Evolutionary conservation across 2,113 vertebrate species (phyloP).

Genomic region (Geococcyx californianus): DNA sequence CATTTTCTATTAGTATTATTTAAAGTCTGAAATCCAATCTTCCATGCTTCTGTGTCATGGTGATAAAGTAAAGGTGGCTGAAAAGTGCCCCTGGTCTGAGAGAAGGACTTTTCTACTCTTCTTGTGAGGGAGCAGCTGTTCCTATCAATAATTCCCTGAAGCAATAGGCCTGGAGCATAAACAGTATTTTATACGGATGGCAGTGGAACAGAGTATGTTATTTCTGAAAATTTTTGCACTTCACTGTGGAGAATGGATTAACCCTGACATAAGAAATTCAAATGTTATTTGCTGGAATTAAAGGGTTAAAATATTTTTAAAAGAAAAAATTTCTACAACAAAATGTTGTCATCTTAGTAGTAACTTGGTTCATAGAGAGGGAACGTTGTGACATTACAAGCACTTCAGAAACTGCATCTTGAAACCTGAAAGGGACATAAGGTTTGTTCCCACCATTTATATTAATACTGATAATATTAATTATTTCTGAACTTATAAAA

Average conservation of each 20-base stretch:
- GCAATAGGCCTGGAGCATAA: conserved; percentile 71
- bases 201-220: conserved; percentile 54
- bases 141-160: conserved; percentile 72
- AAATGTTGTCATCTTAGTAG: neutral
- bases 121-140: conserved; percentile 41
- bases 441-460: neutral
- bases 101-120: conserved; percentile 59
- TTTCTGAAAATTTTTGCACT: conserved; percentile 18
- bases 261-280: conserved; percentile 26
- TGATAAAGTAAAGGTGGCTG: conserved; percentile 71
- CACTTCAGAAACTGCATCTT: neutral
- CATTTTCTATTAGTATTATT: conserved; percentile 43
- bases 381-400: neutral
- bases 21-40: conserved; percentile 73
- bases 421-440: neutral
- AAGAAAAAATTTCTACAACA: neutral
- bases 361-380: neutral
- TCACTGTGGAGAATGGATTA: conserved; percentile 67
- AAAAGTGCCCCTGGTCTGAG: conserved; percentile 48
- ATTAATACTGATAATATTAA: neutral
- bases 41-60: conserved; percentile 61
- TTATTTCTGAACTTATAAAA: neutral
- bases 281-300: neutral
- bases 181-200: conserved; percentile 61
- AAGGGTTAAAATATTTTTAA: conserved; percentile 43